These are phyloP conservation scores for Noctua janthina DNA, from an alignment of 2,888 invertebrate genomes.

Conservation along the genomic window DNA sequence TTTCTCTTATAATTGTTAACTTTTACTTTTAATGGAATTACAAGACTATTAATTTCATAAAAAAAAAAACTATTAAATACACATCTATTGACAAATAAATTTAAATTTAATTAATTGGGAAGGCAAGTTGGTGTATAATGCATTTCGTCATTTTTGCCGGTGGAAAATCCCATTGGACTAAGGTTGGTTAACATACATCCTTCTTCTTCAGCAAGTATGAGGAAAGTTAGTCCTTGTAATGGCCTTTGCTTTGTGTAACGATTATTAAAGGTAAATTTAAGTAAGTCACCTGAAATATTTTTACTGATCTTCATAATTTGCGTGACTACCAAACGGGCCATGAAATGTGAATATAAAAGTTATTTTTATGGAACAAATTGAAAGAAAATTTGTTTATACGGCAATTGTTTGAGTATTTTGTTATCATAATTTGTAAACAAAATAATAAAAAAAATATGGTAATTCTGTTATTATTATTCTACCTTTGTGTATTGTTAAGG, in stretches of 20 bases:
- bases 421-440: not conserved
- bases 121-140: not conserved
- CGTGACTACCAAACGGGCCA: slow-evolving; percentile 38
- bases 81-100: not conserved
- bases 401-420: slow-evolving; percentile 1
- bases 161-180: not conserved
- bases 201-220: not conserved
- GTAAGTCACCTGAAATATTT: slow-evolving; percentile 1
- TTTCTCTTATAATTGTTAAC: not conserved
- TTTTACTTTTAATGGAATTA: not conserved
- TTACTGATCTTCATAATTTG: slow-evolving; percentile 20
- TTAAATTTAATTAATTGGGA: not conserved
- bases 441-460: not conserved
- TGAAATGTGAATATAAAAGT: slow-evolving; percentile 38
- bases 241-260: not conserved
- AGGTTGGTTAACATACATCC: not conserved
- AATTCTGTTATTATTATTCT: not conserved
- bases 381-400: not conserved
- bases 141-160: not conserved
- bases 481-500: not conserved
- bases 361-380: slow-evolving; percentile 36
- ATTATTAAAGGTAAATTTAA: not conserved
- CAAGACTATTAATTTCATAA: not conserved
- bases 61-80: not conserved
- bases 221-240: not conserved